phyloP scores from a whole-genome alignment of 2,797 vertebrate species.

The Botia almorhae region DNA sequence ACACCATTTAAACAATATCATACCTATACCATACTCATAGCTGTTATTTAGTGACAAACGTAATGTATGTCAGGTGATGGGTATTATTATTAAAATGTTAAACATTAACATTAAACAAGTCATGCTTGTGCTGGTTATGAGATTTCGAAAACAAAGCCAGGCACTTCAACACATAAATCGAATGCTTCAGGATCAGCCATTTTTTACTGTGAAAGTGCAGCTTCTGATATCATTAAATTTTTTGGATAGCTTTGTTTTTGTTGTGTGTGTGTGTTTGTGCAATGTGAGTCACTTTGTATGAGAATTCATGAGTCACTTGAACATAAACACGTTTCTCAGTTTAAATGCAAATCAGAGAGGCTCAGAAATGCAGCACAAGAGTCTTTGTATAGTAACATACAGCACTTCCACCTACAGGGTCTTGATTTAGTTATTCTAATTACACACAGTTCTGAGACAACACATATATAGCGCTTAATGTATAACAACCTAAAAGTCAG shows the following conservation, averaged over 20 bases:
- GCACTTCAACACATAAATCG: neutral
- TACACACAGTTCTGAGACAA: too few species aligned
- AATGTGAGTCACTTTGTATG: neutral
- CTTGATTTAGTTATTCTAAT: too few species aligned
- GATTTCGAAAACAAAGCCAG: neutral
- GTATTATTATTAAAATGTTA: neutral
- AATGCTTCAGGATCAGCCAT: neutral
- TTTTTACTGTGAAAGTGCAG: neutral
- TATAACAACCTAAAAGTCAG: too few species aligned
- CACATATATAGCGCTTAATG: too few species aligned
- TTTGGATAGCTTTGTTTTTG: too few species aligned
- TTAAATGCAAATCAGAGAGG: neutral
- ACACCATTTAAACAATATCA: too few species aligned
- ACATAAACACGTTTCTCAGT: neutral
- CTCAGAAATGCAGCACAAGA: neutral
- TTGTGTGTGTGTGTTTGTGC: neutral
- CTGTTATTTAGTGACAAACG: neutral
- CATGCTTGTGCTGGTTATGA: neutral
- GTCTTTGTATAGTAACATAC: slow-evolving; percentile 5
- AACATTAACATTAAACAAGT: neutral
- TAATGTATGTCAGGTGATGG: neutral
- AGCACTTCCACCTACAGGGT: neutral
- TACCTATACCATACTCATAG: neutral
- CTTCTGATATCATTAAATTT: neutral
- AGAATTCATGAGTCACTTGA: too few species aligned